A percentile compares a stretch with the other conserved stretches of the same genome.
Evolutionary conservation across 2,113 vertebrate species (phyloP).

Genomic region (Atlantisia rogersi): DNA sequence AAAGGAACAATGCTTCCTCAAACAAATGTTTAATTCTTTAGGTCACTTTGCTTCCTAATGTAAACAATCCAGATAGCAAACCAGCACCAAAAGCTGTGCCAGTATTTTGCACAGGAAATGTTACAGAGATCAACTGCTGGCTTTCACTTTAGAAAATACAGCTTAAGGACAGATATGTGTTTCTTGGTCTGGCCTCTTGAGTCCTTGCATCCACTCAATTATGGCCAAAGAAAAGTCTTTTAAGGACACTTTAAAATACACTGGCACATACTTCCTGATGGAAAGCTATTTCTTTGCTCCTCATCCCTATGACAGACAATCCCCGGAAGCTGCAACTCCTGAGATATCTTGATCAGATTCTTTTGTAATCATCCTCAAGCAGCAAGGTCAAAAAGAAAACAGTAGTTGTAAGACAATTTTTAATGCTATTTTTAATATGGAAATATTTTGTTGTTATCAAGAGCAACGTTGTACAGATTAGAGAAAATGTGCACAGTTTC

Average conservation of each 20-base stretch:
- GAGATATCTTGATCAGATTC: conserved; percentile 25
- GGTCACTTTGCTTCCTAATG: neutral
- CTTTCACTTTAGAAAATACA: neutral
- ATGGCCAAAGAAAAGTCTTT: conserved; percentile 40
- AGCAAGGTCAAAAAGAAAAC: conserved; percentile 28
- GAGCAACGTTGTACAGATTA: neutral
- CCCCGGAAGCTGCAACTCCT: conserved; percentile 14
- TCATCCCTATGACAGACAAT: conserved; percentile 27
- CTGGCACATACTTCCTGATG: neutral
- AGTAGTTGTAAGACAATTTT: neutral
- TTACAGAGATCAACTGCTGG: neutral
- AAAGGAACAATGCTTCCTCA: conserved; percentile 17
- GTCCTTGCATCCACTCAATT: neutral
- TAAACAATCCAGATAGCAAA: neutral
- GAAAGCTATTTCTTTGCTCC: conserved; percentile 34
- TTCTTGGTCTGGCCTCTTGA: conserved; percentile 9
- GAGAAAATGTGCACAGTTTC: neutral
- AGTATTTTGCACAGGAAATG: conserved; percentile 10
- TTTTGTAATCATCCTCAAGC: neutral
- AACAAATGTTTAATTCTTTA: conserved; percentile 36
- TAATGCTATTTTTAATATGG: neutral
- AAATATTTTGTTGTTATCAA: neutral
- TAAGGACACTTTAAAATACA: conserved; percentile 42
- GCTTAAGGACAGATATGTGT: neutral
- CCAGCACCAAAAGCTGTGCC: neutral